These are phyloP conservation scores for Rhinichthys osculus DNA, from an alignment of 2,797 vertebrate genomes.

Conservation along the genomic window DNA sequence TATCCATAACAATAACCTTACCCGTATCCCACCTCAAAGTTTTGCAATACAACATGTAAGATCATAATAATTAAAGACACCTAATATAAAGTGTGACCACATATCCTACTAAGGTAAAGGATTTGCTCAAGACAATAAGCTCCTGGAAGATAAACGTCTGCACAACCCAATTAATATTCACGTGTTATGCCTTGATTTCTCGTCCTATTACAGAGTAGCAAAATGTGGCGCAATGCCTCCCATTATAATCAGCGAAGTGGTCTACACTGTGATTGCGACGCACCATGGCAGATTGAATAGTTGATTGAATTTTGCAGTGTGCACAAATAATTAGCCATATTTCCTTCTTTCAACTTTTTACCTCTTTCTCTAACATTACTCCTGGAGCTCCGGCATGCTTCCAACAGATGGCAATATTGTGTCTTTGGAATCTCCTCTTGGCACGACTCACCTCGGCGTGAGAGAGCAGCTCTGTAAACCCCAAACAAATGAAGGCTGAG, in stretches of 20 bases:
- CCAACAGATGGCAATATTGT: conserved; percentile 86
- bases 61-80: neutral
- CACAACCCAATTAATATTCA: neutral
- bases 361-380: neutral
- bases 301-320: neutral
- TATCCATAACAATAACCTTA: neutral
- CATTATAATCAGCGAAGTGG: neutral
- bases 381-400: conserved; percentile 30
- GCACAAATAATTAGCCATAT: neutral
- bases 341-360: neutral
- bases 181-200: neutral
- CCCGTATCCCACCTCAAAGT: neutral
- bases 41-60: neutral
- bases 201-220: neutral
- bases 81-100: neutral
- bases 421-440: conserved; percentile 61
- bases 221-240: neutral
- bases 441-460: conserved; percentile 41
- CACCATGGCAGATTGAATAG: neutral
- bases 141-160: neutral
- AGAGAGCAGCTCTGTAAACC: conserved; percentile 30
- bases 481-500: conserved; percentile 47
- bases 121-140: neutral
- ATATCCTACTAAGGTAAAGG: neutral
- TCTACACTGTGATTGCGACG: neutral